phyloP scores from a whole-genome alignment of 2,888 invertebrate genomes.

The Crematogaster levior region DNA sequence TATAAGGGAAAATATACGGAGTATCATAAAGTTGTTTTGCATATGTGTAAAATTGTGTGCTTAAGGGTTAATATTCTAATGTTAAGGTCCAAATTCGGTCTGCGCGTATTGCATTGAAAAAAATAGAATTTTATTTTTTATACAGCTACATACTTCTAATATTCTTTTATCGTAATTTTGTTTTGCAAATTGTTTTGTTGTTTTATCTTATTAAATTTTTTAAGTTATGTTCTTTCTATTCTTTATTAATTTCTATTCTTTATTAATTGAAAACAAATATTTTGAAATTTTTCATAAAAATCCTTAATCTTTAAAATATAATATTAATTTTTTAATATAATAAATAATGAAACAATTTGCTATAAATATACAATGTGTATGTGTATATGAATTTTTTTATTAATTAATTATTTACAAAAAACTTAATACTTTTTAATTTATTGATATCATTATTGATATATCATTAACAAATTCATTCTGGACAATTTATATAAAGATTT shows the following conservation, averaged over 20 bases:
- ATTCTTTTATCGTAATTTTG: neutral
- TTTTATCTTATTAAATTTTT: neutral
- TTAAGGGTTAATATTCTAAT: too few species aligned
- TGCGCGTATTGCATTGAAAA: too few species aligned
- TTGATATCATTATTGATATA: neutral
- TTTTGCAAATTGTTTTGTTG: neutral
- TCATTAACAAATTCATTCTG: too few species aligned
- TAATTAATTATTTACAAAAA: neutral
- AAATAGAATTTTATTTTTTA: too few species aligned
- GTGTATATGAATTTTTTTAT: neutral
- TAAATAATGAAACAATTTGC: neutral
- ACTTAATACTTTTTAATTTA: neutral
- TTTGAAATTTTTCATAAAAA: neutral
- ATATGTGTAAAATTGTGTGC: too few species aligned
- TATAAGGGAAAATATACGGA: too few species aligned
- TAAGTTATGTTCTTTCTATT: neutral
- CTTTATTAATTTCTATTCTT: too few species aligned
- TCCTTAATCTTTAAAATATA: neutral
- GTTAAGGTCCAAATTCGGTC: too few species aligned
- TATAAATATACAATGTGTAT: neutral
- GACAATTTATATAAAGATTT: neutral
- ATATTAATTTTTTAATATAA: neutral
- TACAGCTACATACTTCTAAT: neutral
- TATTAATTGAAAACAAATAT: neutral
- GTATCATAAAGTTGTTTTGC: too few species aligned